Evolutionary conservation across 1,140 invertebrate species (phyloP), one percentile per base, ranked within the genome.

Genomic region (Cephus cinctus): DNA sequence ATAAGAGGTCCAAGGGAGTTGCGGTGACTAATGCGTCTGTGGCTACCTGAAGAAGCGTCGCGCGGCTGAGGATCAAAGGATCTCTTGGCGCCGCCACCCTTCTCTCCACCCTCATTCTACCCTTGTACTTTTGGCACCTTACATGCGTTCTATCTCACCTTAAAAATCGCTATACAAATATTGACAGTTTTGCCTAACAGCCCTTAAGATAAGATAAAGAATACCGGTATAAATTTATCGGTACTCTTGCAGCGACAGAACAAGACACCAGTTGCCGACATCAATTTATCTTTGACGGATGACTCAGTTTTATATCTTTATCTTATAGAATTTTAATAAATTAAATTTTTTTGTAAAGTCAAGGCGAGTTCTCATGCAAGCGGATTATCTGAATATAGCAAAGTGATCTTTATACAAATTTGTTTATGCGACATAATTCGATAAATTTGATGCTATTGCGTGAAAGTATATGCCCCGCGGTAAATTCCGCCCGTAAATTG

Each of bases 1-100:
- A 47, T 47, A 55, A 50, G 50, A 58, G 53, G 56, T 60, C 57
- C 16, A 30, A 43, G 48, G 44, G 48, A 57, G 61, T 67, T 69
- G 62, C 61, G 75, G 73, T 74, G 73, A 77, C 73, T 77, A 77
- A 77, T 77, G 73, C 67, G 73, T 77, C 73, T 77, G 69, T 66
- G 66, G 73, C 75, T 77, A 76, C 75, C 75, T 77, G 73, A 75
- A 76, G 64, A 71, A 73, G 50, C 52, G 42, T 59, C 46, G 49
- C 43, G 73, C 73, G 73, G 73, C 64, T 50, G 31, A 67, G 60
- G 69, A 61, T 77, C 75, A 77, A 77, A 77, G 75, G 64, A 72
- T 62, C 61, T 46, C 56, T 64, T 77, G 75, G 75, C 75, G 75
- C 75, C 75, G 71, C 63, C 45, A 43, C 50, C 57, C 43, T 48